Percentiles rank a stretch among this genome's conserved stretches.
phyloP scores from a whole-genome alignment of 2,113 vertebrate genomes.

The Sebastes fasciatus region DNA sequence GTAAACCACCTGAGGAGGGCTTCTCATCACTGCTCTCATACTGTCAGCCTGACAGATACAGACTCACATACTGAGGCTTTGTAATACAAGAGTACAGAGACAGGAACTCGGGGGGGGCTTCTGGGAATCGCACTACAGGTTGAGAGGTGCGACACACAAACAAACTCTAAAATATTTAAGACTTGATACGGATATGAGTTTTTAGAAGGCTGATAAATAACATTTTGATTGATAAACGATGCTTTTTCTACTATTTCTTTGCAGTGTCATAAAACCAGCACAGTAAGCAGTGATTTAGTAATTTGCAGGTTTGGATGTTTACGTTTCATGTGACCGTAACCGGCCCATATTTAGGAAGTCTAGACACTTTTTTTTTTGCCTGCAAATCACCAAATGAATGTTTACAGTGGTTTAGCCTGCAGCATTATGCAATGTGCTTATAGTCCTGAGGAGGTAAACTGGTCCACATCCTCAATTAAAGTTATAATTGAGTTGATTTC shows the following conservation, averaged over 20 bases:
- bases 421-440: neutral
- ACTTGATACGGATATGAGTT: neutral
- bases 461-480: neutral
- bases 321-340: neutral
- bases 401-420: neutral
- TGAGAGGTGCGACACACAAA: slow-evolving; percentile 12
- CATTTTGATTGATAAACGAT: neutral
- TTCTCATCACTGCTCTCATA: slow-evolving; percentile 8
- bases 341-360: slow-evolving; percentile 34
- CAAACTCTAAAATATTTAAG: neutral
- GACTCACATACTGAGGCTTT: slow-evolving; percentile 17
- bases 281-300: neutral
- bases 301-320: slow-evolving; percentile 11
- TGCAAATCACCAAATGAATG: slow-evolving; percentile 26
- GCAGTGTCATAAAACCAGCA: neutral
- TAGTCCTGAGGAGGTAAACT: neutral
- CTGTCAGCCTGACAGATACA: slow-evolving; percentile 28
- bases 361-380: slow-evolving; percentile 34
- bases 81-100: slow-evolving; percentile 7
- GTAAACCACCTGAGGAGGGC: slow-evolving; percentile 24
- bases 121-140: slow-evolving; percentile 20
- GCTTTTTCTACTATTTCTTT: neutral
- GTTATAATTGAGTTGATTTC: too few species aligned
- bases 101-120: neutral
- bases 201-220: neutral